Conservation (phyloP, 2,888 invertebrate genomes). For the Halocaridina rubra region DNA sequence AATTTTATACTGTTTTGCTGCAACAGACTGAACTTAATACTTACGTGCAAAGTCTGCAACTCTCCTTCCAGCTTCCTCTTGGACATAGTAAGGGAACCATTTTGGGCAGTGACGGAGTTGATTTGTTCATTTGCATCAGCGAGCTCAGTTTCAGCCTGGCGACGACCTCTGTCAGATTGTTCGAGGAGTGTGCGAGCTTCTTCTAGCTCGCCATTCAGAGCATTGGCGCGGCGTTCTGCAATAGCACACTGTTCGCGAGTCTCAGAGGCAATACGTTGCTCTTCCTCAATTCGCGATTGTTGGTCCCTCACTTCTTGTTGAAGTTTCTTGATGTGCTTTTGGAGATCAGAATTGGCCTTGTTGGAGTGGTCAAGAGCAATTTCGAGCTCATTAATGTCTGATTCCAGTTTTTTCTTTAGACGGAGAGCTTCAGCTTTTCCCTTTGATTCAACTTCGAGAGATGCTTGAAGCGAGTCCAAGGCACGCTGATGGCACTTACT, state of each 20-base stretch:
- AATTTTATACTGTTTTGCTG: too few species aligned
- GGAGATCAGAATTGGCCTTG: conserved; percentile 71
- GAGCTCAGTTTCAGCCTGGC: conserved; percentile 97
- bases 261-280: conserved; percentile 97
- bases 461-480: conserved; percentile 75
- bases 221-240: conserved; percentile 96
- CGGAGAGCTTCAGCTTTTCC: conserved; percentile 74
- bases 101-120: conserved; percentile 88
- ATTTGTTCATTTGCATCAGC: conserved; percentile 98
- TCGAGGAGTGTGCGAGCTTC: conserved; percentile 97
- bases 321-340: conserved; percentile 77
- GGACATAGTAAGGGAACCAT: conserved; percentile 92
- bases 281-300: conserved; percentile 95
- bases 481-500: conserved; percentile 75
- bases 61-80: conserved; percentile 99
- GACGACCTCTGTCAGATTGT: conserved; percentile 97
- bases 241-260: conserved; percentile 97
- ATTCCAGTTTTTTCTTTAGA: conserved; percentile 76
- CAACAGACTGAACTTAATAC: too few species aligned
- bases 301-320: conserved; percentile 97
- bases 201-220: conserved; percentile 97
- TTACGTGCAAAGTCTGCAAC: conserved; percentile 93
- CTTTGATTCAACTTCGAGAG: conserved; percentile 74
- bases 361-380: conserved; percentile 74
- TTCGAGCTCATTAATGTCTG: conserved; percentile 75